A percentile compares a stretch with the other conserved stretches of the same genome.
Evolutionary conservation across 1,140 invertebrate genomes (phyloP).

Genomic region (Drosophila burlai): DNA sequence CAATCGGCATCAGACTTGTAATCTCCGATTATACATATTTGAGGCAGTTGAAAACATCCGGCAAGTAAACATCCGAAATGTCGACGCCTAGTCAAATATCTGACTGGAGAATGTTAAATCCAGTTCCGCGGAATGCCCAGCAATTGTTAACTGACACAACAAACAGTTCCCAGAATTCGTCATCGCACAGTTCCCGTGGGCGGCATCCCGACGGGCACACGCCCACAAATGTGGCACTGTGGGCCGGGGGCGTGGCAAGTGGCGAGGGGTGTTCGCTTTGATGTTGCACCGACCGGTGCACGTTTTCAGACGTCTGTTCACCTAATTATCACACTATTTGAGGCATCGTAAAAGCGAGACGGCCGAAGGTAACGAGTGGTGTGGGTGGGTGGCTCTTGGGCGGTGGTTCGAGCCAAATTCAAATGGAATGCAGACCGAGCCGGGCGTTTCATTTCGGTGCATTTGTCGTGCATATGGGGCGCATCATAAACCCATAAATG

Average conservation of each 20-base stretch:
- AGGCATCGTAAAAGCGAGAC: constrained; percentile 63
- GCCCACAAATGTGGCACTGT: constrained; percentile 19
- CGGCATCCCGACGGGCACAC: constrained; percentile 19
- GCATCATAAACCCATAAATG: constrained; percentile 74
- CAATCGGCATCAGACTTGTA: neutral
- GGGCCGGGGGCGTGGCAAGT: neutral
- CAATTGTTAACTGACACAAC: constrained; percentile 51
- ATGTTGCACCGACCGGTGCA: constrained; percentile 57
- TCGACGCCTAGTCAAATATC: constrained; percentile 43
- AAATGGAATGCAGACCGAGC: constrained; percentile 29
- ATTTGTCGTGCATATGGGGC: constrained; percentile 61
- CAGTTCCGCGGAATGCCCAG: constrained; percentile 43
- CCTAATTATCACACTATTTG: constrained; percentile 77
- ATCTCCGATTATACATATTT: neutral
- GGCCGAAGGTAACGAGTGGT: constrained; percentile 26
- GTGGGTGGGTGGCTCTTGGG: constrained; percentile 5
- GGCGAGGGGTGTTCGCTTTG: constrained; percentile 37
- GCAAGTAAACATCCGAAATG: constrained; percentile 39
- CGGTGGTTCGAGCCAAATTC: constrained; percentile 25
- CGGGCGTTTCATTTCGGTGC: constrained; percentile 39
- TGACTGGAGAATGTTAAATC: constrained; percentile 12
- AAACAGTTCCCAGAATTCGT: constrained; percentile 52
- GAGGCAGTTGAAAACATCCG: constrained; percentile 5
- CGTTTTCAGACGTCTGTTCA: constrained; percentile 63
- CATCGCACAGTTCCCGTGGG: constrained; percentile 33